Conservation (phyloP, 2,113 vertebrate genomes). For the Mystacornis crossleyi region DNA sequence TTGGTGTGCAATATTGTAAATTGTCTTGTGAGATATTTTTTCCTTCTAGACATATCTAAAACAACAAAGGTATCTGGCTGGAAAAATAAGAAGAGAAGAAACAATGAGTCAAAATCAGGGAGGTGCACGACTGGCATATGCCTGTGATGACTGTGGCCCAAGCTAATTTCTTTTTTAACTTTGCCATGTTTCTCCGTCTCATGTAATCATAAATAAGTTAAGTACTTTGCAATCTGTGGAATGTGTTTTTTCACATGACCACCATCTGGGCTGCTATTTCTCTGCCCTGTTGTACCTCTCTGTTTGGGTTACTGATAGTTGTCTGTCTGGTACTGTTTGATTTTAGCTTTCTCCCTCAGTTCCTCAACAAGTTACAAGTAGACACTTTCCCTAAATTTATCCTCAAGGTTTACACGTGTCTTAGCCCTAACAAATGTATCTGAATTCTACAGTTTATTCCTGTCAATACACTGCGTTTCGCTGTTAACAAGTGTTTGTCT, state of each 20-base stretch:
- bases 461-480: not conserved
- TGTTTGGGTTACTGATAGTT: conserved; percentile 54
- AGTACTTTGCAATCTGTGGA: conserved; percentile 54
- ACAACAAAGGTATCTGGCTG: not conserved
- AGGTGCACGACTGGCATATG: not conserved
- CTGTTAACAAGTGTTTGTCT: conserved; percentile 43
- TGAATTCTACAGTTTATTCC: not conserved
- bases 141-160: not conserved
- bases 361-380: conserved; percentile 11
- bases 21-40: not conserved
- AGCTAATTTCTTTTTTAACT: conserved; percentile 21
- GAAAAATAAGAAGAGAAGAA: not conserved
- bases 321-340: conserved; percentile 48
- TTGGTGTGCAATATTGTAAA: not conserved
- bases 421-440: conserved; percentile 9
- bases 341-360: conserved; percentile 26
- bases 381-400: conserved; percentile 44
- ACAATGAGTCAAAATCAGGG: not conserved
- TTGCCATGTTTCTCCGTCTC: conserved; percentile 20
- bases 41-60: not conserved
- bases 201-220: conserved; percentile 50
- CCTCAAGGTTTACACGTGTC: not conserved
- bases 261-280: conserved; percentile 61
- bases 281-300: conserved; percentile 54
- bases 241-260: conserved; percentile 64